Conservation (phyloP, 1,140 invertebrate genomes). For the Helicorthomorpha holstii region DNA sequence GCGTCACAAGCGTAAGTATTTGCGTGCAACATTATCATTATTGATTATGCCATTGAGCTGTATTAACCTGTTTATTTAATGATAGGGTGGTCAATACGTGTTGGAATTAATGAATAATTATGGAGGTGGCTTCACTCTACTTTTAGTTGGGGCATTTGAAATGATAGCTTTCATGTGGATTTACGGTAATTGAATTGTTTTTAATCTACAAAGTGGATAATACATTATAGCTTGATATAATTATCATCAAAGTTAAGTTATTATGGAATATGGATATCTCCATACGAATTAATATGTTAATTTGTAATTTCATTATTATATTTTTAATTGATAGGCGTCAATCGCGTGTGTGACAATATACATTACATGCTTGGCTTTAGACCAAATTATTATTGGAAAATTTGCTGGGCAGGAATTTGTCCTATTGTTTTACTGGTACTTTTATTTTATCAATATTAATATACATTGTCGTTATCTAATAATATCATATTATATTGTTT, state of each 20-base stretch:
- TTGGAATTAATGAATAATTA: conserved; percentile 26
- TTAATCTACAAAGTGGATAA: conserved; percentile 3
- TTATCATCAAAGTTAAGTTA: too few species aligned
- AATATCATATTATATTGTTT: too few species aligned
- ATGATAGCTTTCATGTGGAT: conserved; percentile 26
- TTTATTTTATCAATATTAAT: too few species aligned
- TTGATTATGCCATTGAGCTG: too few species aligned
- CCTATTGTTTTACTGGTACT: conserved; percentile 20
- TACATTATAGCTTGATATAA: too few species aligned
- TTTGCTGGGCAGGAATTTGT: conserved; percentile 22
- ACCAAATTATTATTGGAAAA: conserved; percentile 21
- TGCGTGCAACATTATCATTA: too few species aligned
- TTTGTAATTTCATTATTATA: too few species aligned
- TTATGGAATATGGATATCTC: too few species aligned
- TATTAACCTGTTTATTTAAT: too few species aligned
- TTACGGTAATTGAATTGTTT: conserved; percentile 18
- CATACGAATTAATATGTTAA: too few species aligned
- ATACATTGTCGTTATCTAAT: too few species aligned
- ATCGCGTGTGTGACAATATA: conserved; percentile 26
- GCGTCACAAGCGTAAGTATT: conserved; percentile 49
- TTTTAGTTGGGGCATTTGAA: conserved; percentile 23
- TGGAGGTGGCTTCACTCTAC: conserved; percentile 18
- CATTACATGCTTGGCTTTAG: conserved; percentile 25
- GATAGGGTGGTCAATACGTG: conserved; percentile 24
- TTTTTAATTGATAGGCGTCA: conserved; percentile 7